Evolutionary conservation across 2,888 invertebrate species (phyloP), one percentile per base, ranked within the genome.

Genomic region (Patella ulyssiponensis): DNA sequence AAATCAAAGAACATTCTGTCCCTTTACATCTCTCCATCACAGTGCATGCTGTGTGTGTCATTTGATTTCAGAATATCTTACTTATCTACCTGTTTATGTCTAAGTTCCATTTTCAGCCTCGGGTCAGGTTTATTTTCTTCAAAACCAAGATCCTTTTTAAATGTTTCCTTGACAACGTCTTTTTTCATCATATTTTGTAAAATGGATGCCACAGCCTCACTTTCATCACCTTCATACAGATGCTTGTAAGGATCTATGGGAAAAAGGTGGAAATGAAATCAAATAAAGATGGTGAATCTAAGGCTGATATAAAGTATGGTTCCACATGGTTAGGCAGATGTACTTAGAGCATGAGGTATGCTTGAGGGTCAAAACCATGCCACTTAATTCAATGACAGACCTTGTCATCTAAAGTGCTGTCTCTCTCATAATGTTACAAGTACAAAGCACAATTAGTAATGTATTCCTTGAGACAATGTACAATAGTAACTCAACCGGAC

Each of bases 31-130:
- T 44, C 15, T 56, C n/a, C n/a, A 20, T n/a, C n/a, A 20, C 23
- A 75, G 4, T 51, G 70, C 4, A 33, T 33, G 4, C 7, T 7
- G 7, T 44, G 44, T 44, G 44, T 9, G 7, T 44, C 4, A 33
- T 33, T 33, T 4, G 33, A 33, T 33, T 33, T 33, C 4, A 33
- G 33, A 33, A 4, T 33, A 33, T 33, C 33, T 33, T 44, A 44
- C 44, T 44, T 44, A 44, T 44, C 44, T 77, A 89, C 90, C 86
- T 90, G 89, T 75, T 89, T 83, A 75, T 91, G 90, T 52, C 91
- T 79, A 15, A 91, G 82, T 75, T 89, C 87, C 90, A 91, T 91
- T 82, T 91, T 91, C 17, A 84, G 85, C 33, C 88, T 82, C 5
- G 90, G 90, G 76, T 91, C 90, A 72, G 81, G 81, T 54, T 82